Conservation (phyloP, 2,888 invertebrate species). For the Callosobruchus maculatus region DNA sequence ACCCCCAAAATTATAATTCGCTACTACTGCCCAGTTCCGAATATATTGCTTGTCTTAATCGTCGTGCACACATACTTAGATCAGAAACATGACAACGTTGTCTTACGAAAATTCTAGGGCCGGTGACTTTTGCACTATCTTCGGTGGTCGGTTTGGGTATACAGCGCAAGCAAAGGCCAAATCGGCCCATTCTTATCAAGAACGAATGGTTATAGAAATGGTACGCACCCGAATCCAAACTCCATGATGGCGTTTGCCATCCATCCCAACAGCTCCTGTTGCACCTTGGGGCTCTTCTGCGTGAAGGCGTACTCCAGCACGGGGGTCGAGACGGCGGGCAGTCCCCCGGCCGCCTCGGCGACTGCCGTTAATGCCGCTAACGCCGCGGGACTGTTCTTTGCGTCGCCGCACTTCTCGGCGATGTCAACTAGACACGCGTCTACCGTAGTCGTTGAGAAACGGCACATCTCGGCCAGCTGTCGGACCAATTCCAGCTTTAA, state of each 20-base stretch:
- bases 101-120: too few relatives aligned
- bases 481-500: slow-evolving; percentile 76
- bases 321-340: slow-evolving; percentile 71
- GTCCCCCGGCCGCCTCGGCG: slow-evolving; percentile 67
- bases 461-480: slow-evolving; percentile 71
- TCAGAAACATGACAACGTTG: too few relatives aligned
- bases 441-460: slow-evolving; percentile 67
- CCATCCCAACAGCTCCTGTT: slow-evolving; percentile 82
- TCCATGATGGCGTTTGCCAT: slow-evolving; percentile 73
- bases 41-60: too few relatives aligned
- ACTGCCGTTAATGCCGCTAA: slow-evolving; percentile 70
- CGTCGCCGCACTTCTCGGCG: slow-evolving; percentile 80
- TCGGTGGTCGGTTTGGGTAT: too few relatives aligned
- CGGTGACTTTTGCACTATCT: too few relatives aligned
- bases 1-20: too few relatives aligned
- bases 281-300: slow-evolving; percentile 89
- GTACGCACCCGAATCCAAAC: slow-evolving; percentile 77
- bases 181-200: too few relatives aligned
- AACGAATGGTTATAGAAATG: not conserved
- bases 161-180: too few relatives aligned
- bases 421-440: slow-evolving; percentile 76
- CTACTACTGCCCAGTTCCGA: too few relatives aligned
- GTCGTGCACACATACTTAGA: too few relatives aligned
- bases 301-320: slow-evolving; percentile 71
- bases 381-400: slow-evolving; percentile 69